Percentiles rank a stretch among this genome's conserved stretches.
These are phyloP conservation scores for Bibio marci DNA, from an alignment of 2,888 invertebrate species.

Conservation along the genomic window DNA sequence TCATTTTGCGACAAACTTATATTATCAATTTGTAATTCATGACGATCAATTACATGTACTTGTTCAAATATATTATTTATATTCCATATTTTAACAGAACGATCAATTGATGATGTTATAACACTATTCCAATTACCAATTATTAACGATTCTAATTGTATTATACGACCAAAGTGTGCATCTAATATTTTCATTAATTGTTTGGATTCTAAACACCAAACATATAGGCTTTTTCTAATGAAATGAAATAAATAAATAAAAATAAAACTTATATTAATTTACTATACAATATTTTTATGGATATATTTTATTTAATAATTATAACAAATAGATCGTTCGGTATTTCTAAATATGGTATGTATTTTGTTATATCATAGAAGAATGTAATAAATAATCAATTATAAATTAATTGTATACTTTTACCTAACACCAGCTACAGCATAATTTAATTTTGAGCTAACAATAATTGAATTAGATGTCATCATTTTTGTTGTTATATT, in stretches of 20 bases:
- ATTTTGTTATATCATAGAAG: too few species aligned
- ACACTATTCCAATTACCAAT: constrained; percentile 85
- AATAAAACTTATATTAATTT: not conserved
- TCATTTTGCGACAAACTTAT: constrained; percentile 69
- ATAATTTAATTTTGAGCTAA: constrained; percentile 78
- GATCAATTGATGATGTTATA: constrained; percentile 92
- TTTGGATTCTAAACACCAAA: constrained; percentile 72
- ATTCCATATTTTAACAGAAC: constrained; percentile 98
- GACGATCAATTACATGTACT: constrained; percentile 87
- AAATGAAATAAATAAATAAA: constrained; percentile 1
- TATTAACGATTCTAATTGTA: constrained; percentile 74
- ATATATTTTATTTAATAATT: too few species aligned
- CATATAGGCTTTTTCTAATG: constrained; percentile 74
- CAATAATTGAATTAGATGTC: constrained; percentile 77
- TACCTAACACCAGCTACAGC: constrained; percentile 75
- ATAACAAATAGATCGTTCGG: not conserved
- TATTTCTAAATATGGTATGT: too few species aligned
- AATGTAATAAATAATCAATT: too few species aligned
- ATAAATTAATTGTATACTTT: constrained; percentile 31
- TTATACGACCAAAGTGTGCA: constrained; percentile 92
- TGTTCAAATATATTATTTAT: constrained; percentile 97
- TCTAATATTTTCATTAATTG: constrained; percentile 82
- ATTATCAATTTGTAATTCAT: constrained; percentile 86
- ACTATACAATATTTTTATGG: too few species aligned
- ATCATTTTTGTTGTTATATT: constrained; percentile 88